Evolutionary conservation across 2,888 invertebrate genomes (phyloP).

Genomic region (Leptodirus hochenwartii): DNA sequence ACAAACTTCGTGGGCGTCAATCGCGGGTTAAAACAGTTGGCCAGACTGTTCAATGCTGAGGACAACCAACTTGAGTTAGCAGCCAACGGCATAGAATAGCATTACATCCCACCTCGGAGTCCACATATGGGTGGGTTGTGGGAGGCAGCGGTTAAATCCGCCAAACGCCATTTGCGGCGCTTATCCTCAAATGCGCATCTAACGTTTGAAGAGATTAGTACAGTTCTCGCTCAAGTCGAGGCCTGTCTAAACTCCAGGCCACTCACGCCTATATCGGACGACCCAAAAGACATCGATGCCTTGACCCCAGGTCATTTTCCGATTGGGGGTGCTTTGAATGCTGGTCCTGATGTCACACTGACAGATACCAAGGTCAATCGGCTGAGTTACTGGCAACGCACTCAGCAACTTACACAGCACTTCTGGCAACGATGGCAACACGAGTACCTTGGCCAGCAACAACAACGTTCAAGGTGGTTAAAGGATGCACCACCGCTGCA

Average conservation of each 20-base stretch:
- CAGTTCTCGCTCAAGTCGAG: no score
- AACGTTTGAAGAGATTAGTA: no score
- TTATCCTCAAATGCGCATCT: conserved; percentile 8
- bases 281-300: no score
- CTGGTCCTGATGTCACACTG: conserved; percentile 7
- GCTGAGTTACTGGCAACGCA: conserved; percentile 9
- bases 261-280: no score
- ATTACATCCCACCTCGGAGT: conserved; percentile 11
- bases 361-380: conserved; percentile 8
- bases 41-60: conserved; percentile 1
- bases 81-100: conserved; percentile 8
- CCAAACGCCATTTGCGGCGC: conserved; percentile 10
- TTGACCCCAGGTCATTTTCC: no score
- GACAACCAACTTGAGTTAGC: neutral
- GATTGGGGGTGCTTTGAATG: conserved; percentile 8
- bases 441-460: conserved; percentile 11
- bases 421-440: no score
- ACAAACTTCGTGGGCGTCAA: no score
- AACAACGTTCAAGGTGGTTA: conserved; percentile 12
- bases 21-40: no score
- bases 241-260: no score
- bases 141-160: no score
- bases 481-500: conserved; percentile 4
- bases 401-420: conserved; percentile 10
- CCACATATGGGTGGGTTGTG: conserved; percentile 11